Evolutionary conservation across 2,797 vertebrate species (phyloP).

Genomic region (Ispidina lecontei): DNA sequence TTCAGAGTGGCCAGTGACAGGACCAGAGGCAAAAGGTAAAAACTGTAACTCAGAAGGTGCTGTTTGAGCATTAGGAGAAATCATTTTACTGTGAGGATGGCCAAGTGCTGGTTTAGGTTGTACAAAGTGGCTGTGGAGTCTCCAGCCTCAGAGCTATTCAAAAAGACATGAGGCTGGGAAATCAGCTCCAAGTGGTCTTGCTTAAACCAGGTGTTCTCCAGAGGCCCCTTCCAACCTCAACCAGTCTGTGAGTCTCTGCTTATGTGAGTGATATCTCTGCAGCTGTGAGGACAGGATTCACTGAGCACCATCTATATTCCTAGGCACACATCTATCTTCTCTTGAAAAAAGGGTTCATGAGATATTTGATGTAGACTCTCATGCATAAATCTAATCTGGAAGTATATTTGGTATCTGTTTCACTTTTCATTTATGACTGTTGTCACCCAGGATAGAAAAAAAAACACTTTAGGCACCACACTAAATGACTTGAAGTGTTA

Average conservation of each 20-base stretch:
- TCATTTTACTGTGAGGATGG: not conserved
- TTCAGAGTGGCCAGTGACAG: not conserved
- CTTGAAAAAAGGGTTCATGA: not conserved
- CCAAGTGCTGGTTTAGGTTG: not conserved
- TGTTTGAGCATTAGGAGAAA: not conserved
- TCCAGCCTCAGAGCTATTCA: not conserved
- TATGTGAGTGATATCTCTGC: not conserved
- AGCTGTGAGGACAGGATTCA: not conserved
- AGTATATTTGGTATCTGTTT: not conserved
- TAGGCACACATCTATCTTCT: not conserved
- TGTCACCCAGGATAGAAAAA: constrained; percentile 3
- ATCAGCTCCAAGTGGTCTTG: not conserved
- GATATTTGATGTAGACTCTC: constrained; percentile 7
- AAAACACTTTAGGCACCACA: not conserved
- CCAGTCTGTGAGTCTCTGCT: not conserved
- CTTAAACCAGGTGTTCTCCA: not conserved
- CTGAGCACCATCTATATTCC: not conserved
- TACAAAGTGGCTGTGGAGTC: not conserved
- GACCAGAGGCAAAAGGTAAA: not conserved
- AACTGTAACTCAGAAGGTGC: not conserved
- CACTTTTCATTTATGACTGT: constrained; percentile 15
- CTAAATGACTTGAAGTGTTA: constrained; percentile 24
- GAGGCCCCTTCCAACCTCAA: not conserved
- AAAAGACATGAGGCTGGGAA: not conserved
- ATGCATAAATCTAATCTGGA: constrained; percentile 15